A percentile compares a stretch with the other conserved stretches of the same genome.
Conservation (phyloP, 2,797 vertebrate species). For the Poecile montanus region DNA sequence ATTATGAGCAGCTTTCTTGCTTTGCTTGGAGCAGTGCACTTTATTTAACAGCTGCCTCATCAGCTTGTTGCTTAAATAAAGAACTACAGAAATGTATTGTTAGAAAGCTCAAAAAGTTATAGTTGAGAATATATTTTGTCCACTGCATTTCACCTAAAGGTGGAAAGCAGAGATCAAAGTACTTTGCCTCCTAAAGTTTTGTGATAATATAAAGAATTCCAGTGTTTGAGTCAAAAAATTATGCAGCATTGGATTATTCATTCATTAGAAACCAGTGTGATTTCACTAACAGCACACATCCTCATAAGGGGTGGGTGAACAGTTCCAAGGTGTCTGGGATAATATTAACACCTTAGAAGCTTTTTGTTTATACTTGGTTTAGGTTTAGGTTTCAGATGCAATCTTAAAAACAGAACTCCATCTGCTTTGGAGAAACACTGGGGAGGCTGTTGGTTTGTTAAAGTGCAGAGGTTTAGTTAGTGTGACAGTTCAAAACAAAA, state of each 20-base stretch:
- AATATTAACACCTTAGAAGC: slow-evolving; percentile 26
- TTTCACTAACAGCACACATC: not conserved
- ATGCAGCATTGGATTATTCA: not conserved
- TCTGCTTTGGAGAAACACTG: not conserved
- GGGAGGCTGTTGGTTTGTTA: not conserved
- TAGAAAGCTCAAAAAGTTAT: not conserved
- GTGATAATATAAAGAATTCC: not conserved
- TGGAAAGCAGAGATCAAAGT: not conserved
- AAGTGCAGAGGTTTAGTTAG: not conserved
- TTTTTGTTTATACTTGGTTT: slow-evolving; percentile 8
- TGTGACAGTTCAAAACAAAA: not conserved
- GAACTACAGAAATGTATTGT: not conserved
- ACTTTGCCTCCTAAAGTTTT: not conserved
- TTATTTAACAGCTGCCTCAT: not conserved
- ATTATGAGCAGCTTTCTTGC: not conserved
- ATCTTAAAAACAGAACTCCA: slow-evolving; percentile 19
- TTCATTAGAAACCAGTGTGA: not conserved
- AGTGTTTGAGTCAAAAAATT: not conserved
- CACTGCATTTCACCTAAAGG: not conserved
- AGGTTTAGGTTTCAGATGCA: slow-evolving; percentile 1
- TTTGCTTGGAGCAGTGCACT: not conserved
- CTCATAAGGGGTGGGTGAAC: not conserved
- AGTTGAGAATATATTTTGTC: not conserved
- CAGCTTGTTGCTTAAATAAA: slow-evolving; percentile 1
- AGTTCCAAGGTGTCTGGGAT: not conserved